Conservation (phyloP, 37 sponge, comb jelly and placozoan species). For the Aphrocallistes beatrix region DNA sequence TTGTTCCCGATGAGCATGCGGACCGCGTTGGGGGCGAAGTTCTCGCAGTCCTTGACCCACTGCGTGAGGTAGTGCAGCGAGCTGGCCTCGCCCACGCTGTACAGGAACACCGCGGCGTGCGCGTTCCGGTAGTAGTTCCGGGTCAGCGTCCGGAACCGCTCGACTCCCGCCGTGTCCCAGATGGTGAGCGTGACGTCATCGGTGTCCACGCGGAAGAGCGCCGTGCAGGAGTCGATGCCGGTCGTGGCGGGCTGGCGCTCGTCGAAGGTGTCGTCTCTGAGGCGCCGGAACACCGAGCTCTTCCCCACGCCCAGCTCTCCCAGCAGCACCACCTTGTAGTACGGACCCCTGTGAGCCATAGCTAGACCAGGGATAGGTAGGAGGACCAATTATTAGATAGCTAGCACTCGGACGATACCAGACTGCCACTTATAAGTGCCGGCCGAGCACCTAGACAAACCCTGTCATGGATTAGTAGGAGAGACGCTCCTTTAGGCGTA, state of each 20-base stretch:
- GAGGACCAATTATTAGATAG: too few relatives aligned
- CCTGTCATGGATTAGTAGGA: too few relatives aligned
- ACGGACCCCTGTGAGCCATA: constrained; percentile 3
- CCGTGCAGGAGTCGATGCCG: constrained; percentile 70
- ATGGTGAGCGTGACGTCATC: constrained; percentile 46
- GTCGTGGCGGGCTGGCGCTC: constrained; percentile 71
- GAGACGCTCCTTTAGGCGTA: too few relatives aligned
- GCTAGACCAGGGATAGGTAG: not conserved
- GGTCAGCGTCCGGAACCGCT: constrained; percentile 63
- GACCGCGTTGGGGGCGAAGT: constrained; percentile 65
- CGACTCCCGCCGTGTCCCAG: constrained; percentile 62
- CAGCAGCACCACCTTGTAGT: constrained; percentile 55
- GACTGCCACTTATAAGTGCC: too few relatives aligned
- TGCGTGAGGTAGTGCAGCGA: constrained; percentile 75
- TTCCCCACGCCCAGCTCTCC: constrained; percentile 68
- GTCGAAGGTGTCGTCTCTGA: constrained; percentile 76
- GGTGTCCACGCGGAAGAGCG: constrained; percentile 47
- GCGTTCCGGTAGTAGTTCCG: constrained; percentile 56
- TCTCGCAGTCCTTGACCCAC: constrained; percentile 70
- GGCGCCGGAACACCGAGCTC: constrained; percentile 51
- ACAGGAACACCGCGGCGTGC: constrained; percentile 50
- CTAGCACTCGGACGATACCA: too few relatives aligned
- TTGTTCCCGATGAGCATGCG: constrained; percentile 76
- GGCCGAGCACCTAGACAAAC: too few relatives aligned
- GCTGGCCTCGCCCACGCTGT: constrained; percentile 46